A percentile compares a stretch with the other conserved stretches of the same genome.
Conservation (phyloP, 2,888 invertebrate species). For the Stenichneumon culpator region DNA sequence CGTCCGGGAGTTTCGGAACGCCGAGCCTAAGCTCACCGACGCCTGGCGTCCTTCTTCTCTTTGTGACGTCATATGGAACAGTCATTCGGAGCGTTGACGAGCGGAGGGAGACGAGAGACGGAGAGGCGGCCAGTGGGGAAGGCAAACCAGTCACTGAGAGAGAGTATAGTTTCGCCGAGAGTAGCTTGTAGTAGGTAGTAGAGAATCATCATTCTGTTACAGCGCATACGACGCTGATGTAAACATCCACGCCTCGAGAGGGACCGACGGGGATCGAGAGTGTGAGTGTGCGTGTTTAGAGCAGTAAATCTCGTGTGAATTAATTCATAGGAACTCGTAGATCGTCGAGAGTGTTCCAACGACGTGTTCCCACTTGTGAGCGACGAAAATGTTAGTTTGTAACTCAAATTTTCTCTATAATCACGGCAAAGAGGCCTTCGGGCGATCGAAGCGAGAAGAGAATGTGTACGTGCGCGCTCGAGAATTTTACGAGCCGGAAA, state of each 20-base stretch:
- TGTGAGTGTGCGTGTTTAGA: background rate
- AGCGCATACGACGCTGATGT: constrained; percentile 53
- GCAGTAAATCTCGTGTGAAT: constrained; percentile 28
- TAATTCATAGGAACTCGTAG: constrained; percentile 19
- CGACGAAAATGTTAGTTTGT: constrained; percentile 64
- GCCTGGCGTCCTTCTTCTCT: constrained; percentile 58
- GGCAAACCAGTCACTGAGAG: constrained; percentile 45
- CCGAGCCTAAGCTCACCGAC: constrained; percentile 11
- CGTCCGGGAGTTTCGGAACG: constrained; percentile 43
- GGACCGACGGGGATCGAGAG: constrained; percentile 14
- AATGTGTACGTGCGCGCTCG: constrained; percentile 38
- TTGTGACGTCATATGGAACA: constrained; percentile 69
- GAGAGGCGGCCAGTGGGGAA: constrained; percentile 23
- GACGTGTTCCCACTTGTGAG: constrained; percentile 38
- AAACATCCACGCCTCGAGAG: constrained; percentile 61
- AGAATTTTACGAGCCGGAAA: background rate
- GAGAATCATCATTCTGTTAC: constrained; percentile 58
- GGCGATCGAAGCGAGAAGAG: constrained; percentile 46
- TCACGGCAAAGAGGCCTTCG: constrained; percentile 38
- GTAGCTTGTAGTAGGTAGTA: constrained; percentile 62
- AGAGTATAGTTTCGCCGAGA: constrained; percentile 29
- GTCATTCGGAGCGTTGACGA: constrained; percentile 64
- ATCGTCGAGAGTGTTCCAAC: constrained; percentile 21
- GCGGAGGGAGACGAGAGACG: constrained; percentile 51
- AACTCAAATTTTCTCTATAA: constrained; percentile 28